These are phyloP conservation scores for Oreotrochilus melanogaster DNA, from an alignment of 2,113 vertebrate species.

Conservation along the genomic window DNA sequence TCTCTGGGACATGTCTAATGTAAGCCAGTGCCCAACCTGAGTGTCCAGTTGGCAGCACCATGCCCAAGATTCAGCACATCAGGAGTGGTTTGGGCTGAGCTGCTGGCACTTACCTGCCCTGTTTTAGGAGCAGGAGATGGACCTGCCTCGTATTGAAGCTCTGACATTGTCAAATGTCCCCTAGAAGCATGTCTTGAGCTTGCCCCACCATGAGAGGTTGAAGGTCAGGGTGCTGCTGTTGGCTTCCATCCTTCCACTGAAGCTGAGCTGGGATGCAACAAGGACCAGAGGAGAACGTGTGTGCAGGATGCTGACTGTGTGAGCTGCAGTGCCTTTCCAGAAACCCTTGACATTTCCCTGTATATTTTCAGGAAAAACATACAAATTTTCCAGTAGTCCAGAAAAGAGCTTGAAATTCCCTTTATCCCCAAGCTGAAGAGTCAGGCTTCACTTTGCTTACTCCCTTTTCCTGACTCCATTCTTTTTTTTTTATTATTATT, in stretches of 20 bases:
- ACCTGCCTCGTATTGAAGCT: background rate
- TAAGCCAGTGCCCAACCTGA: background rate
- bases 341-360: background rate
- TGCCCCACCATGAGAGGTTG: fast-evolving
- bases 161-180: background rate
- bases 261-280: background rate
- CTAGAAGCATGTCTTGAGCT: fast-evolving
- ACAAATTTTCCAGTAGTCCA: background rate
- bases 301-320: background rate
- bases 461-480: background rate
- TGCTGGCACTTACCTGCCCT: background rate
- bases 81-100: background rate
- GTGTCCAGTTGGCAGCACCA: background rate
- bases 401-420: background rate
- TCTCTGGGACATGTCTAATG: background rate
- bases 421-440: background rate
- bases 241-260: background rate
- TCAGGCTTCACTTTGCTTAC: background rate
- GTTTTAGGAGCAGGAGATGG: background rate
- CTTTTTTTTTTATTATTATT: background rate
- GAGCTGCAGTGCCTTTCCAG: background rate
- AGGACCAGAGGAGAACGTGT: background rate
- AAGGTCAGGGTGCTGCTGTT: fast-evolving
- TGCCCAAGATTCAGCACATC: background rate
- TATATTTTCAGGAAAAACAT: background rate